Evolutionary conservation across 2,888 invertebrate genomes (phyloP).

Genomic region (Silvanus unidentatus): DNA sequence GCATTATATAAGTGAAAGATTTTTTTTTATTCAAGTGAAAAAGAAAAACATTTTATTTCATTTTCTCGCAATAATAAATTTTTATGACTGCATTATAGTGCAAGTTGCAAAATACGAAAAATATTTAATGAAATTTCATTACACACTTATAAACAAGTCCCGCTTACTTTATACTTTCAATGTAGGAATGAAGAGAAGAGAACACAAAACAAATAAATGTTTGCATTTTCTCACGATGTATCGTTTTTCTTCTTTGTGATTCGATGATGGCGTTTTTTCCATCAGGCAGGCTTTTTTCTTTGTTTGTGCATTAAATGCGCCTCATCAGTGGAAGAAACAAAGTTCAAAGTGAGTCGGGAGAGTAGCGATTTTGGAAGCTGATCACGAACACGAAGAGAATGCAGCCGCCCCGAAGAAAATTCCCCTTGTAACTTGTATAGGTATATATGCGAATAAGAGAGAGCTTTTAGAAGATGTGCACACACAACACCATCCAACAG

Average conservation of each 20-base stretch:
- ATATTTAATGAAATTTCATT: constrained; percentile 8
- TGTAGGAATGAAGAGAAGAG: too few species aligned
- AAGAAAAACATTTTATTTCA: too few species aligned
- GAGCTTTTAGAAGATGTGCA: constrained; percentile 13
- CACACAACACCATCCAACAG: constrained; percentile 17
- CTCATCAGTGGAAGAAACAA: constrained; percentile 15
- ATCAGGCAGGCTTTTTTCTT: too few species aligned
- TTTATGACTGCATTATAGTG: too few species aligned
- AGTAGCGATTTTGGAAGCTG: constrained; percentile 23
- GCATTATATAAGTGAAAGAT: too few species aligned
- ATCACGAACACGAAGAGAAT: constrained; percentile 25
- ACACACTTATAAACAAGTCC: too few species aligned
- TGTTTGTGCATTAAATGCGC: neutral
- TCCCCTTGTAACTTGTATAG: constrained; percentile 10
- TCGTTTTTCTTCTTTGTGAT: constrained; percentile 9
- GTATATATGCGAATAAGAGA: constrained; percentile 4
- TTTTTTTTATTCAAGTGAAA: too few species aligned
- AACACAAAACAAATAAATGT: constrained; percentile 16
- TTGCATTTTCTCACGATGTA: constrained; percentile 25
- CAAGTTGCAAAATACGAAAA: neutral
- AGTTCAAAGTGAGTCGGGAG: constrained; percentile 11
- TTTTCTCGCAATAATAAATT: too few species aligned
- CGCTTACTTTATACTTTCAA: too few species aligned
- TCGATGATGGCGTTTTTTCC: too few species aligned
- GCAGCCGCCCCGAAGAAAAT: constrained; percentile 15